A percentile compares a stretch with the other conserved stretches of the same genome.
phyloP scores from a whole-genome alignment of 2,888 invertebrate genomes.

The Cryptosula pallasiana region DNA sequence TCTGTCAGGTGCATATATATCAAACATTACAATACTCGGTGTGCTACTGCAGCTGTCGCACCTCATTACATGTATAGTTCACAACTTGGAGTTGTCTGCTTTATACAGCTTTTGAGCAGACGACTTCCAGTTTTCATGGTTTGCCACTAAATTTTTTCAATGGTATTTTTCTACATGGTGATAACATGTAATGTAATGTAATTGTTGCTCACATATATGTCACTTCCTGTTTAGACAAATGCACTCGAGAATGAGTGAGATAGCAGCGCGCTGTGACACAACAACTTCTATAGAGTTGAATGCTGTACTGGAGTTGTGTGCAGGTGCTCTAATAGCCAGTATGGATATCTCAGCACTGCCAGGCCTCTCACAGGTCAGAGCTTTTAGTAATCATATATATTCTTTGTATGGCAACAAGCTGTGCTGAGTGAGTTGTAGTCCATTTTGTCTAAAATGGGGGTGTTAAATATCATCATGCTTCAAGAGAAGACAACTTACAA shows the following conservation, averaged over 20 bases:
- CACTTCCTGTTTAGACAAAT: not conserved
- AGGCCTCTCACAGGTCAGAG: no score
- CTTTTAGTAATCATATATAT: not conserved
- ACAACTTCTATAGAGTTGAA: not conserved
- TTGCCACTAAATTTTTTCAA: no score
- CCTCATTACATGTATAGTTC: not conserved
- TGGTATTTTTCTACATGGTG: no score
- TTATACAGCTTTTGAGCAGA: not conserved
- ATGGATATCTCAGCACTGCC: not conserved
- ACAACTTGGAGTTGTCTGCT: not conserved
- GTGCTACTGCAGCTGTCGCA: not conserved
- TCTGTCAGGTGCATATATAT: no score
- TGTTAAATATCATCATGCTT: no score
- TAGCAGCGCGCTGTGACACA: conserved; percentile 3
- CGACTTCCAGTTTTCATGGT: not conserved
- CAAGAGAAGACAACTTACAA: no score
- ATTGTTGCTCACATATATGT: not conserved
- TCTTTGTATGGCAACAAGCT: not conserved
- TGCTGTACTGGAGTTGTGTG: conserved; percentile 9
- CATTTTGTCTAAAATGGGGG: no score
- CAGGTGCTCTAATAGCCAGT: not conserved
- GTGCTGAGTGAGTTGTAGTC: not conserved
- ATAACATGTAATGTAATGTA: no score
- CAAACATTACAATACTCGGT: no score
- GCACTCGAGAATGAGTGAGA: not conserved